A percentile compares a stretch with the other conserved stretches of the same genome.
These are phyloP conservation scores for Amniataba percoides DNA, from an alignment of 2,797 vertebrate genomes.

Conservation along the genomic window DNA sequence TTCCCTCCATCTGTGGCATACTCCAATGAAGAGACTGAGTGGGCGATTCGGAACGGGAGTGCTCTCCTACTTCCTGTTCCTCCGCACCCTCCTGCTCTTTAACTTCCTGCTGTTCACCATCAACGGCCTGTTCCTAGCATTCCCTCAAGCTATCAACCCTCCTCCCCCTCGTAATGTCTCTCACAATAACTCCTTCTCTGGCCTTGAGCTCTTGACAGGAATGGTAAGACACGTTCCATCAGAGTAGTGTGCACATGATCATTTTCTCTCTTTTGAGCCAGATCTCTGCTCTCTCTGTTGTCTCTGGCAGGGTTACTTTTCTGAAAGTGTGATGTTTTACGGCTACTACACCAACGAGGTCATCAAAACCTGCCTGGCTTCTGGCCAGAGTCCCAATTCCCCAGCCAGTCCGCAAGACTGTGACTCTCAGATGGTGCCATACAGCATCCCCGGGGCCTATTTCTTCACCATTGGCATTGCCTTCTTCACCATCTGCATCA, in stretches of 20 bases:
- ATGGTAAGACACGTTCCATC: conserved; percentile 78
- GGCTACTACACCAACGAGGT: conserved; percentile 89
- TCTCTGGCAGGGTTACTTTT: conserved; percentile 86
- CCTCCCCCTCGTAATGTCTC: background rate
- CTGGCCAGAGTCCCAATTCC: accelerated
- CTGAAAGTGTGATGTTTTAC: conserved; percentile 88
- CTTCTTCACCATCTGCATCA: conserved; percentile 87
- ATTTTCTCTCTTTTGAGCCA: background rate
- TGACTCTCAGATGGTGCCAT: conserved; percentile 57
- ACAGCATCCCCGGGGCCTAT: conserved; percentile 90
- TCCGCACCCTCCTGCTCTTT: conserved; percentile 88
- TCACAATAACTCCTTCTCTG: conserved; percentile 30
- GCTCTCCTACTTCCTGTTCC: conserved; percentile 93
- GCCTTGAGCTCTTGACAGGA: conserved; percentile 88
- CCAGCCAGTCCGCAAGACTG: background rate
- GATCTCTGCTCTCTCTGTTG: background rate
- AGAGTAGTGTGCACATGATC: background rate
- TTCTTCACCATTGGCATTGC: conserved; percentile 79
- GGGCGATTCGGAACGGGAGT: conserved; percentile 91
- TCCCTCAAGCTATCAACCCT: conserved; percentile 83
- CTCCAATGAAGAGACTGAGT: conserved; percentile 85
- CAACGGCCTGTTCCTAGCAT: conserved; percentile 85
- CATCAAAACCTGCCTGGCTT: conserved; percentile 32
- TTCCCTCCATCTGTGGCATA: conserved; percentile 81
- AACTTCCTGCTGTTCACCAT: conserved; percentile 85